Base-by-base conservation (phyloP, 92 coral and sea anemone species). In the Heteractis magnifica region DNA sequence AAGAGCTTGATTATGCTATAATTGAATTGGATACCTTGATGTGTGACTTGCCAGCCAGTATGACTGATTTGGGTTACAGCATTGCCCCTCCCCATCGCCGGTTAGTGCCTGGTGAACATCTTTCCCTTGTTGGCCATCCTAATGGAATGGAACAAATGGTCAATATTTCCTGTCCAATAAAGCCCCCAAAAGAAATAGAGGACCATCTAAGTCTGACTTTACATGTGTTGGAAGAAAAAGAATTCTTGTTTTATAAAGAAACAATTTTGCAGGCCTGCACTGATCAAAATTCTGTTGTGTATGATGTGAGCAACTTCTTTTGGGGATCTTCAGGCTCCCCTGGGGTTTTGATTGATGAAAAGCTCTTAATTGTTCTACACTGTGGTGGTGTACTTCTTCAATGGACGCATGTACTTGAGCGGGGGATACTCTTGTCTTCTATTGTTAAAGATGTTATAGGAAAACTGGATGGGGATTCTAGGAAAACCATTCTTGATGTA, bases 271-370 rank as follows among this genome's bases (percentile, higher is more conserved):
- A 20, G 21, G 73, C 49, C 14, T 20, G 15, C 5, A 68, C 7
- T 68, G 21, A 23, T 21, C 78, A 18, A 16, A 26, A 49, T 75
- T 8, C 26, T 16, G 23, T 15, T 3, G 59, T 16, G 44, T 75
- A 75, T 49, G 56, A 75, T 52, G 78, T 75, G 6, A 49, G 56
- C 55, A 52, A 41, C 10, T 75, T 75, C 78, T 75, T 75, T 20
- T 41, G 26, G 56, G 78, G 78, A 15, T 75, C 78, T 4, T 75
- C 78, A 41, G 78, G 78, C 4, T 75, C 78, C 23, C 78, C 78
- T 75, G 78, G 78, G 6, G 1, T 75, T 5, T 49, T 75, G 21
- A 19, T 75, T 49, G 8, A 75, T 10, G 56, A 49, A 49, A 75
- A 75, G 10, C 51, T 75, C 6, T 19, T 75, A 0, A 8, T 75